A percentile compares a stretch with the other conserved stretches of the same genome.
Evolutionary conservation across 2,888 invertebrate species (phyloP).

Genomic region (Osedax fenrisi): DNA sequence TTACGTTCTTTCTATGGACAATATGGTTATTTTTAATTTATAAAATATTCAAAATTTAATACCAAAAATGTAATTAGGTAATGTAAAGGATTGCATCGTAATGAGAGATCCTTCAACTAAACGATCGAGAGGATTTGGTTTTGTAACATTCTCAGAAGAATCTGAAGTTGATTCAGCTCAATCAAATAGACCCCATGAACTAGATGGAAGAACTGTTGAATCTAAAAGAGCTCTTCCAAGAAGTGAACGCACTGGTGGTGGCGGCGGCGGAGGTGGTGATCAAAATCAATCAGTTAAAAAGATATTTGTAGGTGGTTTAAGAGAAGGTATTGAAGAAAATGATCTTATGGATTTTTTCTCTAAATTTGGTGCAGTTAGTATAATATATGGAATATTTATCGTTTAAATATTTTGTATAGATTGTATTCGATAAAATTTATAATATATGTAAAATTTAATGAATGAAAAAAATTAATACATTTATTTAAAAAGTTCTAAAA

Average conservation of each 20-base stretch:
- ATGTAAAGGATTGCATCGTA: constrained; percentile 52
- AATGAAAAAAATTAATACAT: too few relatives aligned
- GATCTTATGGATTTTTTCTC: constrained; percentile 80
- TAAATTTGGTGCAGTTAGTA: constrained; percentile 96
- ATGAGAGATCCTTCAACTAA: constrained; percentile 38
- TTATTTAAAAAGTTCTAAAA: too few relatives aligned
- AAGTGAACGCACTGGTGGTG: constrained; percentile 13
- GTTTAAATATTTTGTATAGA: too few relatives aligned
- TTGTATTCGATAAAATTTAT: too few relatives aligned
- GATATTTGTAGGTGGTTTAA: constrained; percentile 80
- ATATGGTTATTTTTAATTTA: constrained; percentile 59
- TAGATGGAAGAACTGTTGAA: constrained; percentile 85
- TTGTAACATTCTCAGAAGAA: constrained; percentile 83
- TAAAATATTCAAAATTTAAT: background rate
- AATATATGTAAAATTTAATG: too few relatives aligned
- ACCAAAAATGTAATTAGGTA: constrained; percentile 47
- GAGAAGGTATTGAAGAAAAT: constrained; percentile 78
- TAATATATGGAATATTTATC: too few relatives aligned
- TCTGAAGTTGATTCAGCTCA: constrained; percentile 93
- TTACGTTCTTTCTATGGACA: constrained; percentile 81
- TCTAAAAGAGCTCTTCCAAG: constrained; percentile 90
- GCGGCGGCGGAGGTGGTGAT: background rate
- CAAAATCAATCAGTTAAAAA: constrained; percentile 52
- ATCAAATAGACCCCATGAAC: constrained; percentile 66
- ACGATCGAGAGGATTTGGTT: constrained; percentile 82